These are phyloP conservation scores for Ophraella communa DNA, from an alignment of 2,888 invertebrate genomes.

Conservation along the genomic window DNA sequence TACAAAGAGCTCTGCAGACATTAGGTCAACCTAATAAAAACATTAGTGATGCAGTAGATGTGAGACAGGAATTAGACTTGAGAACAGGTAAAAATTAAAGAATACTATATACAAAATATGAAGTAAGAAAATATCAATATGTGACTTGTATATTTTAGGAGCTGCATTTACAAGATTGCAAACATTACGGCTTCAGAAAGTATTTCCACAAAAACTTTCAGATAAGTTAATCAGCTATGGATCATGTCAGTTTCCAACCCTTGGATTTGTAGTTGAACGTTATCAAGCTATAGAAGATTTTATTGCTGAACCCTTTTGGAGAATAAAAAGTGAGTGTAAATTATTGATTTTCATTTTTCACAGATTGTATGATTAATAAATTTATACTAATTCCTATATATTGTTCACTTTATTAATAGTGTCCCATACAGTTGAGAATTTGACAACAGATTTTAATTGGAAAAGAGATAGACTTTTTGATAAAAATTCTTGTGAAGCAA, in stretches of 20 bases:
- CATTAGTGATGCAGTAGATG: constrained; percentile 58
- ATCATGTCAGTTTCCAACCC: constrained; percentile 98
- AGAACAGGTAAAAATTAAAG: constrained; percentile 45
- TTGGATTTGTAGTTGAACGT: constrained; percentile 99
- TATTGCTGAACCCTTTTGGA: constrained; percentile 95
- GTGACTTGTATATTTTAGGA: constrained; percentile 62
- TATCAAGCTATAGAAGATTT: constrained; percentile 92
- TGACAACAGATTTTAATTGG: constrained; percentile 89
- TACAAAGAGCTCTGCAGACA: constrained; percentile 79
- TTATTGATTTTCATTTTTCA: neutral
- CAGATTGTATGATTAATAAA: too few species aligned
- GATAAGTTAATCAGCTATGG: constrained; percentile 94
- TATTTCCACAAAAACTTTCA: constrained; percentile 76
- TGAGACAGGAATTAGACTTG: constrained; percentile 59
- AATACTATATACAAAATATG: neutral
- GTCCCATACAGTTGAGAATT: constrained; percentile 74
- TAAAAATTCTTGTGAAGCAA: constrained; percentile 78
- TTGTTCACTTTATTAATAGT: constrained; percentile 74
- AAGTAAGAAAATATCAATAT: neutral
- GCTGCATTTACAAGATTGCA: constrained; percentile 98
- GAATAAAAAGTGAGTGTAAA: constrained; percentile 82
- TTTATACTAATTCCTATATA: too few species aligned
- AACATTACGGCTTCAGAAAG: constrained; percentile 84
- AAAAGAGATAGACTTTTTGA: constrained; percentile 87
- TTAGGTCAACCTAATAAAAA: constrained; percentile 76